Conservation (phyloP, 2,888 invertebrate species). For the Lithophane leautieri region DNA sequence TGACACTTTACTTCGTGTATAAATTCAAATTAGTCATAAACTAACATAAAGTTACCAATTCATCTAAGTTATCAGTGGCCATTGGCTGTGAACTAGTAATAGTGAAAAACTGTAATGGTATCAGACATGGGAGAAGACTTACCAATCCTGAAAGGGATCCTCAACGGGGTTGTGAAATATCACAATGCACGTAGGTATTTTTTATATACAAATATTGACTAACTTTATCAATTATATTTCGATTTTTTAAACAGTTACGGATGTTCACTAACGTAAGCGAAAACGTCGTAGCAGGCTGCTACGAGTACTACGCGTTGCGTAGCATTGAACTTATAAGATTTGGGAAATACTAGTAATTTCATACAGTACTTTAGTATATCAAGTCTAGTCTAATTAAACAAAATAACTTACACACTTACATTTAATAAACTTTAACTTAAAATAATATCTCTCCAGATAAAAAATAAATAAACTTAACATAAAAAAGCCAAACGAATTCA, state of each 20-base stretch:
- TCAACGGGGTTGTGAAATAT: conserved; percentile 97
- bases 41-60: conserved; percentile 85
- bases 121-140: conserved; percentile 96
- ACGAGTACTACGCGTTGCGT: conserved; percentile 49
- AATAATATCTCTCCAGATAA: conserved; percentile 1
- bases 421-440: neutral
- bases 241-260: conserved; percentile 25
- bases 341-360: conserved; percentile 9
- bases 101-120: conserved; percentile 87
- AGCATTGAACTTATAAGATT: conserved; percentile 35
- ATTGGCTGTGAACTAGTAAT: conserved; percentile 88
- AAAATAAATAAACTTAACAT: neutral
- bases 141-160: conserved; percentile 97
- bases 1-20: conserved; percentile 80
- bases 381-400: neutral
- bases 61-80: conserved; percentile 84
- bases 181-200: conserved; percentile 97
- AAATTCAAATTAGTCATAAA: conserved; percentile 77
- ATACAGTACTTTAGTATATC: conserved; percentile 3
- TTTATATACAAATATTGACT: conserved; percentile 46
- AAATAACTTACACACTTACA: neutral
- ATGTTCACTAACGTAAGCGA: conserved; percentile 8
- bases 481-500: conserved; percentile 19
- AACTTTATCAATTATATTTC: conserved; percentile 15
- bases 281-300: conserved; percentile 56